Evolutionary conservation across 2,113 vertebrate species (phyloP).

Genomic region (Mionectes macconnelli): DNA sequence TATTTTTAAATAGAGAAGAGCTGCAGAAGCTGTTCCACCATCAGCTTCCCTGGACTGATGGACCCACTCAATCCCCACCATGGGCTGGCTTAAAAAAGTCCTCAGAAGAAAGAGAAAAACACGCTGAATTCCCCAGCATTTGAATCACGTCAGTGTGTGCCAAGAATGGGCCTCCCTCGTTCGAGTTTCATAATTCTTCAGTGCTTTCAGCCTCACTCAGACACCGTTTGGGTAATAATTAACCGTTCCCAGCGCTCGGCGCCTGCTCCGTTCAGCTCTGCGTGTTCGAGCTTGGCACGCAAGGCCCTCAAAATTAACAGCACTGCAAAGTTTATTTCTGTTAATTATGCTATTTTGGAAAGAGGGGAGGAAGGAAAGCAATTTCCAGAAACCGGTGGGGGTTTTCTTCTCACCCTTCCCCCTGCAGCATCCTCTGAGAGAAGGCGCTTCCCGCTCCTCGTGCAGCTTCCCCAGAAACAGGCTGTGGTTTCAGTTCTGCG

Average conservation of each 20-base stretch:
- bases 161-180: constrained; percentile 37
- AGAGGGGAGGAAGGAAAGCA: constrained; percentile 33
- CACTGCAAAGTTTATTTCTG: background rate
- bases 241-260: background rate
- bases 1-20: background rate
- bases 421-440: background rate
- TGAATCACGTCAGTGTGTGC: background rate
- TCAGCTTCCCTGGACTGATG: background rate
- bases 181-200: constrained; percentile 43
- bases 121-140: constrained; percentile 51
- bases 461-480: background rate
- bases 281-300: background rate
- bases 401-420: background rate
- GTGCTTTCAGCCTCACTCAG: constrained; percentile 12
- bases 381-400: background rate
- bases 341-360: background rate
- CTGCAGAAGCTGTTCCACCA: background rate
- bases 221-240: constrained; percentile 53
- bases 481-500: background rate
- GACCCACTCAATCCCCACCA: background rate
- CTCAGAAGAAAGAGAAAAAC: constrained; percentile 27
- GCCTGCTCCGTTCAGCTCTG: background rate
- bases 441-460: background rate
- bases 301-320: background rate
- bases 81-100: background rate